Conservation (phyloP, 2,888 invertebrate species). For the Tetanocera ferruginea region DNA sequence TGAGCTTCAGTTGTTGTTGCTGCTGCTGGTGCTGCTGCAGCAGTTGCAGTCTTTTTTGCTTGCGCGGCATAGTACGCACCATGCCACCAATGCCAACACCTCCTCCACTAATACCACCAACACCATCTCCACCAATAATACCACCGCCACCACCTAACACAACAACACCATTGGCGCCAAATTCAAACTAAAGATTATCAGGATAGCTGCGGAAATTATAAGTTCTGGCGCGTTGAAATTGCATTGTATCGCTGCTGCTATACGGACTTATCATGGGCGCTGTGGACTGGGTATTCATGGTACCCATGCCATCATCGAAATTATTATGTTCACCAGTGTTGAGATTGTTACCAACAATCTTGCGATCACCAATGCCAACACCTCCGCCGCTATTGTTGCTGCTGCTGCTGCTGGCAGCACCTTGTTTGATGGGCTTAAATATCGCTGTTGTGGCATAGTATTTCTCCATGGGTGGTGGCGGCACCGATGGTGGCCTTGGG, state of each 20-base stretch:
- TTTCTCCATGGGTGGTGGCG: constrained; percentile 79
- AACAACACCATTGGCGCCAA: constrained; percentile 44
- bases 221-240: constrained; percentile 67
- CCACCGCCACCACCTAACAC: constrained; percentile 24
- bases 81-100: constrained; percentile 35
- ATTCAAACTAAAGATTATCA: constrained; percentile 69
- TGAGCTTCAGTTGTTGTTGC: constrained; percentile 36
- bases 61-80: constrained; percentile 58
- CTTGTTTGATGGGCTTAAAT: constrained; percentile 70
- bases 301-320: constrained; percentile 65
- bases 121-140: constrained; percentile 13
- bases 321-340: constrained; percentile 56
- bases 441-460: constrained; percentile 82
- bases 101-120: constrained; percentile 12
- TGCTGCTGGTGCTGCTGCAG: constrained; percentile 46
- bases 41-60: constrained; percentile 56
- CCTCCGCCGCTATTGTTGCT: constrained; percentile 43
- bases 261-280: constrained; percentile 67
- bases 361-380: constrained; percentile 27
- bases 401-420: constrained; percentile 53
- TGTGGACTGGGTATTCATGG: constrained; percentile 68
- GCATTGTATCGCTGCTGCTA: constrained; percentile 59
- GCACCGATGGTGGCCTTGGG: constrained; percentile 76
- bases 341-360: constrained; percentile 48
- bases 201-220: constrained; percentile 69